Conservation (phyloP, 37 sponge, comb jelly and placozoan genomes). For the Aplysina aerophoba region DNA sequence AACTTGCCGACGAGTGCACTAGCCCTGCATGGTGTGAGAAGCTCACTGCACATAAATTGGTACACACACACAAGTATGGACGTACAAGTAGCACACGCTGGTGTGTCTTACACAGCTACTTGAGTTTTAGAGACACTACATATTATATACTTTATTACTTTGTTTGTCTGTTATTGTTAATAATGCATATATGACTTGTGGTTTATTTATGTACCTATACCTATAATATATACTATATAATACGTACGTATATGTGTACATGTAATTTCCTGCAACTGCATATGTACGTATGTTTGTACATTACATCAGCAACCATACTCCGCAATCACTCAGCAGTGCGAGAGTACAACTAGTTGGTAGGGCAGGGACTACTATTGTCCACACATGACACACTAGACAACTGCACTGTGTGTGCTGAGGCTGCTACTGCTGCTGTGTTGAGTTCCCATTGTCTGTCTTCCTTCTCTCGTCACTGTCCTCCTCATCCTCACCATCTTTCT, state of each 20-base stretch:
- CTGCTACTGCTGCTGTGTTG: conserved; percentile 65
- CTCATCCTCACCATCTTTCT: neutral
- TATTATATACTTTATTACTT: no score
- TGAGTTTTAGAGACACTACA: no score
- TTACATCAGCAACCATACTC: neutral
- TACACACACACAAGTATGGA: no score
- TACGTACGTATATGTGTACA: neutral
- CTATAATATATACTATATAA: no score
- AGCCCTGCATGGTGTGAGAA: no score
- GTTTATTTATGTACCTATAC: no score
- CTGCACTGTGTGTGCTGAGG: neutral
- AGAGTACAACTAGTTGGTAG: neutral
- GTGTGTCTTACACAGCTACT: no score
- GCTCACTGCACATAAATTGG: no score
- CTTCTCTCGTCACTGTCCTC: conserved; percentile 59
- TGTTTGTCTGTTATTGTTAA: no score
- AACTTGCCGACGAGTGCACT: no score
- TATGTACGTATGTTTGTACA: neutral
- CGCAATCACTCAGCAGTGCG: neutral
- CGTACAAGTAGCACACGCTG: no score
- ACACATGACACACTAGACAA: neutral
- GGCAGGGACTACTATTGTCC: neutral
- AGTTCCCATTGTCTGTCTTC: conserved; percentile 79
- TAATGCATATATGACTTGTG: no score
- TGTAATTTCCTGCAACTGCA: neutral